phyloP scores from a whole-genome alignment of 2,888 invertebrate species.

The Rotaria sp. region DNA sequence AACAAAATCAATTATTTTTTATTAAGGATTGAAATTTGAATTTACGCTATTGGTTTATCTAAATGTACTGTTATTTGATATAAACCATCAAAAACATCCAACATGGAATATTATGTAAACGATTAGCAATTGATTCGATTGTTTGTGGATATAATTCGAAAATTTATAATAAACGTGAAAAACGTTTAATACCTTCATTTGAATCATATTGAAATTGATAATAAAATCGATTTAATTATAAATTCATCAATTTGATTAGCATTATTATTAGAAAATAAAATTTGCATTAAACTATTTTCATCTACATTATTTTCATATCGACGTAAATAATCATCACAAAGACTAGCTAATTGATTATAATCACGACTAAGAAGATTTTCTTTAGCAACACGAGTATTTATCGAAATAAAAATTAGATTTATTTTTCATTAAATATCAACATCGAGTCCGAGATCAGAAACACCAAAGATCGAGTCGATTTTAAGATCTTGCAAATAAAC shows the following conservation, averaged over 20 bases:
- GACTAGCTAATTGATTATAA: neutral
- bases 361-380: neutral
- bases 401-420: neutral
- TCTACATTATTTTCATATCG: conserved; percentile 30
- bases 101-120: conserved; percentile 59
- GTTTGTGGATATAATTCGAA: conserved; percentile 51
- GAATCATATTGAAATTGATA: conserved; percentile 62
- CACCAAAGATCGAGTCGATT: too few species aligned
- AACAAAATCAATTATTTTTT: too few species aligned
- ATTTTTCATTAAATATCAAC: too few species aligned
- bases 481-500: too few species aligned
- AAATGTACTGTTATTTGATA: conserved; percentile 62
- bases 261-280: neutral
- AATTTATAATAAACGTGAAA: conserved; percentile 62
- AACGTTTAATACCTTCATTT: conserved; percentile 62
- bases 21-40: neutral
- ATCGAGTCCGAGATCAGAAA: too few species aligned
- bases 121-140: conserved; percentile 44
- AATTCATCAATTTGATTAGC: neutral
- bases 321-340: conserved; percentile 2
- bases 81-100: conserved; percentile 69
- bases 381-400: neutral
- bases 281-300: neutral
- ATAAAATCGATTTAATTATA: neutral
- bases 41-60: conserved; percentile 48